Percentiles rank a stretch among this genome's conserved stretches.
Conservation (phyloP, 53 echinoderm and acorn worm genomes). For the Crossaster papposus region DNA sequence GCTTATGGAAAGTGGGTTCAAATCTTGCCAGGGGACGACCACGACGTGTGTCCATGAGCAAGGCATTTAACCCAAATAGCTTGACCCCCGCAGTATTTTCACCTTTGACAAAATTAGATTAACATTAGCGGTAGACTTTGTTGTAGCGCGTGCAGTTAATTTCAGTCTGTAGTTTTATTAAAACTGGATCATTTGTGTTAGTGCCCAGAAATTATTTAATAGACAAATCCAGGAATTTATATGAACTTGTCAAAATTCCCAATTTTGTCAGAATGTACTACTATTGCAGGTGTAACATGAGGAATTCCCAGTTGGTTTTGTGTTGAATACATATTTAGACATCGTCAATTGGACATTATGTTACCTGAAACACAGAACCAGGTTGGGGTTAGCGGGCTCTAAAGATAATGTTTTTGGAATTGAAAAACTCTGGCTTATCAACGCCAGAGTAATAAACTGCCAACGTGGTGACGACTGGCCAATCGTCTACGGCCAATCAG, state of each 20-base stretch:
- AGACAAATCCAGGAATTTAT: no score
- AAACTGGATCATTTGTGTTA: no score
- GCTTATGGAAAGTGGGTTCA: no score
- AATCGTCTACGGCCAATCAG: slow-evolving; percentile 21
- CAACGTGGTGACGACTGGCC: not conserved
- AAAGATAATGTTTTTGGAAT: not conserved
- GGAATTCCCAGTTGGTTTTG: not conserved
- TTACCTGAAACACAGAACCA: slow-evolving; percentile 6
- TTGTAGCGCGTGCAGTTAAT: no score
- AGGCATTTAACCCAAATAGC: no score
- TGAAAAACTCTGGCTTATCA: not conserved
- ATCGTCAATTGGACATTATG: not conserved
- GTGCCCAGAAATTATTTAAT: no score
- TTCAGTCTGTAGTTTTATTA: no score
- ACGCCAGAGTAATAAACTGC: slow-evolving; percentile 25
- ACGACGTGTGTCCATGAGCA: no score
- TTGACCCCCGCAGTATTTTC: no score
- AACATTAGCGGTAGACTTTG: no score
- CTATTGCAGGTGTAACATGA: not conserved
- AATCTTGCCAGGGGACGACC: not conserved
- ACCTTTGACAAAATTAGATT: no score
- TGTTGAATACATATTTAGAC: not conserved
- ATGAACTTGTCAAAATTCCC: not conserved
- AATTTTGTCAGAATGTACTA: not conserved
- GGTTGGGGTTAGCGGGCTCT: slow-evolving; percentile 25